Evolutionary conservation across 2,888 invertebrate genomes (phyloP).

Genomic region (Dicyrtoma fusca): DNA sequence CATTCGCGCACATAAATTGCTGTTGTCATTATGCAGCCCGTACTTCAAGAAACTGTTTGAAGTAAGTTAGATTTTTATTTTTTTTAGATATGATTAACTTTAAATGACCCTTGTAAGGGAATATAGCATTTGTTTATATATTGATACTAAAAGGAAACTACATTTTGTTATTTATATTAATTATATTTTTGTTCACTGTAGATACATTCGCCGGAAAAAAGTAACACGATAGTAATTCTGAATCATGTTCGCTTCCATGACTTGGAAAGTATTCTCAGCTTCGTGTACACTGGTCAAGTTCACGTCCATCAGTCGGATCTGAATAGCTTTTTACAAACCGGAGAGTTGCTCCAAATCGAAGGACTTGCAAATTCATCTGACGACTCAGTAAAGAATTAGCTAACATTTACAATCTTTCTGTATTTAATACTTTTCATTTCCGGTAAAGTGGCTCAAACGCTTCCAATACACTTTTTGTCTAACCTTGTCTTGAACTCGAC

Average conservation of each 20-base stretch:
- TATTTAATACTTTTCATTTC: too few species aligned
- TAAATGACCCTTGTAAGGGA: too few species aligned
- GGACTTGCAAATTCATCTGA: constrained; percentile 41
- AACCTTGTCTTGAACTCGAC: too few species aligned
- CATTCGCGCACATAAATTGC: constrained; percentile 48
- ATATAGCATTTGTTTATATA: neutral
- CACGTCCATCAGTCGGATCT: constrained; percentile 49
- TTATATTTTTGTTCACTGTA: constrained; percentile 8
- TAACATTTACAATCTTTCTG: too few species aligned
- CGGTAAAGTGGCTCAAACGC: too few species aligned
- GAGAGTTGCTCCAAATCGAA: constrained; percentile 52
- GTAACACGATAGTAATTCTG: constrained; percentile 43
- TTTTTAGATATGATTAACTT: too few species aligned
- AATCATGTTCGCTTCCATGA: constrained; percentile 50
- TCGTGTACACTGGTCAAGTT: constrained; percentile 53
- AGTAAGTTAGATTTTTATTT: constrained; percentile 37
- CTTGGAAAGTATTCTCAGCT: constrained; percentile 47
- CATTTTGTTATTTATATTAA: neutral
- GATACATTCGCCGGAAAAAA: constrained; percentile 3
- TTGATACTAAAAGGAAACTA: neutral
- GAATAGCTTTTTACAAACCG: constrained; percentile 47
- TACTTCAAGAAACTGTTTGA: constrained; percentile 52
- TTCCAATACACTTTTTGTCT: too few species aligned
- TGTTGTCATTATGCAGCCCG: constrained; percentile 49
- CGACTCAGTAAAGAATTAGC: neutral